A percentile compares a stretch with the other conserved stretches of the same genome.
Conservation (phyloP, 2,797 vertebrate genomes). For the Brachyalestes nurse region DNA sequence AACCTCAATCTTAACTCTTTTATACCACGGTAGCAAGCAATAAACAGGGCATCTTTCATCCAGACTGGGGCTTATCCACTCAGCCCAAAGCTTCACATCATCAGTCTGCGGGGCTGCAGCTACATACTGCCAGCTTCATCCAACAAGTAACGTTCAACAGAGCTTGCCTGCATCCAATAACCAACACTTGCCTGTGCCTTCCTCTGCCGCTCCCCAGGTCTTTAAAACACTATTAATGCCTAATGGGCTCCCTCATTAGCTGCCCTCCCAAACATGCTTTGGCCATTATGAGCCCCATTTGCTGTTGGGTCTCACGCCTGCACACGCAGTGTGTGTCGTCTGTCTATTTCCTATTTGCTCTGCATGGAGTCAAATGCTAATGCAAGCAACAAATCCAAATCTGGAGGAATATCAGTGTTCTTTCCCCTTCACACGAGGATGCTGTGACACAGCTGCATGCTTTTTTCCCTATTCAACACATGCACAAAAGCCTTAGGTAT, state of each 20-base stretch:
- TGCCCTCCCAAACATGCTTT: conserved; percentile 71
- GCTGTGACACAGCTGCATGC: neutral
- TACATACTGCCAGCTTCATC: neutral
- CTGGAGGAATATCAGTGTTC: neutral
- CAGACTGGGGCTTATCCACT: neutral
- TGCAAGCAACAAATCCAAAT: conserved; percentile 2
- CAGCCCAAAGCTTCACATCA: neutral
- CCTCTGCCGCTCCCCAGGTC: conserved; percentile 64
- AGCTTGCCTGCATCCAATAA: conserved; percentile 30
- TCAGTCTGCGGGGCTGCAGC: neutral
- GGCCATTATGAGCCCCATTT: conserved; percentile 75
- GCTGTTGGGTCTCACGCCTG: conserved; percentile 69
- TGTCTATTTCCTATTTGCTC: conserved; percentile 48
- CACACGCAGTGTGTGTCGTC: conserved; percentile 69
- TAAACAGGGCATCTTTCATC: neutral
- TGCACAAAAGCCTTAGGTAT: conserved; percentile 5
- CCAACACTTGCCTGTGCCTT: conserved; percentile 25
- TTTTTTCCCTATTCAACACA: neutral
- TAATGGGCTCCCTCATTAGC: conserved; percentile 80
- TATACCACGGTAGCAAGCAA: neutral
- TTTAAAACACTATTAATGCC: conserved; percentile 78
- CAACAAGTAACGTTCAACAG: conserved; percentile 27
- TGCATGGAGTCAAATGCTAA: conserved; percentile 27
- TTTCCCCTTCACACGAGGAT: neutral
- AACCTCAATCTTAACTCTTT: neutral